These are phyloP conservation scores for Thamnophis elegans DNA, from an alignment of 2,797 vertebrate genomes.

Conservation along the genomic window DNA sequence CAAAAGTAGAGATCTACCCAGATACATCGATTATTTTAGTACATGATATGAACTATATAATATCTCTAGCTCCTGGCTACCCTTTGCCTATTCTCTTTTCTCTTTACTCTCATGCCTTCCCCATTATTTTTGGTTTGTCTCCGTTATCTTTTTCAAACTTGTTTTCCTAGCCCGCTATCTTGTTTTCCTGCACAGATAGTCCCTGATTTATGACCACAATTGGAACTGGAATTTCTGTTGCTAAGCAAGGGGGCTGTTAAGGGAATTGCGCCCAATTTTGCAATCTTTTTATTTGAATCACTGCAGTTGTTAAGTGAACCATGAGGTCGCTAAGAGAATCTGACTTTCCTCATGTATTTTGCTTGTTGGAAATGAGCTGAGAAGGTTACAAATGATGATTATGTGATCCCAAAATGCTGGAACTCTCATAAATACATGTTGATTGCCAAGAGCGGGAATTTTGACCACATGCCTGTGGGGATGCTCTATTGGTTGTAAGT, in stretches of 20 bases:
- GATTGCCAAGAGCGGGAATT: not conserved
- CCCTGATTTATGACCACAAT: not conserved
- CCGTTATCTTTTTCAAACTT: not conserved
- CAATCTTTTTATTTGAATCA: too few species aligned
- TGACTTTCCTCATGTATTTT: not conserved
- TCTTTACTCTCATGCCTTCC: not conserved
- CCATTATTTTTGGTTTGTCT: not conserved
- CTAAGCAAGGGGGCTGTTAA: not conserved
- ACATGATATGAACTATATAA: not conserved
- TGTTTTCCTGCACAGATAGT: not conserved
- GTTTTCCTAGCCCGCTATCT: not conserved
- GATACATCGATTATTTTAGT: not conserved
- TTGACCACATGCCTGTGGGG: not conserved
- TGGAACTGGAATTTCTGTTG: not conserved
- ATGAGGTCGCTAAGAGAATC: not conserved
- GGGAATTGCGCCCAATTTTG: not conserved
- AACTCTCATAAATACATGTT: not conserved
- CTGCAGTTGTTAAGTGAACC: not conserved
- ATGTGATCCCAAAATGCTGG: too few species aligned
- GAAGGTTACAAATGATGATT: too few species aligned
- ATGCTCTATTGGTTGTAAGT: too few species aligned
- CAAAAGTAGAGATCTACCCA: conserved; percentile 9
- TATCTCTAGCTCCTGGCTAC: not conserved
- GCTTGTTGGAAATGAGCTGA: too few species aligned
- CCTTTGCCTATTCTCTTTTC: not conserved